These are phyloP conservation scores for Chelon auratus DNA, from an alignment of 2,797 vertebrate genomes.

Conservation along the genomic window DNA sequence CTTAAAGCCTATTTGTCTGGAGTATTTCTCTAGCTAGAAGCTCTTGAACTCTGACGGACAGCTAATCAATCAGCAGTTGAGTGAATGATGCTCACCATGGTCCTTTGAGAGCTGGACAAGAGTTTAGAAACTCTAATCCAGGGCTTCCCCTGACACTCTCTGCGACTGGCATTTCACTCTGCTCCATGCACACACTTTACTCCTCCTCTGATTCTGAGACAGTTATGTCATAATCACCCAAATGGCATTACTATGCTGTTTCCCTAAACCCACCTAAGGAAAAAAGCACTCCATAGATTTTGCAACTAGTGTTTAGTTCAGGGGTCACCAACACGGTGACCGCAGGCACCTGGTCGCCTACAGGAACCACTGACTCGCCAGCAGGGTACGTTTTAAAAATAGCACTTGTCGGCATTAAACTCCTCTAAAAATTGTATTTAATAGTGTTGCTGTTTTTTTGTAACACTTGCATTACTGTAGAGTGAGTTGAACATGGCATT, in stretches of 20 bases:
- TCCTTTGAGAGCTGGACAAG: constrained; percentile 29
- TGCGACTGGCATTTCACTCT: constrained; percentile 10
- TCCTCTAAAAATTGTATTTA: too few relatives aligned
- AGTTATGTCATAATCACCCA: background rate
- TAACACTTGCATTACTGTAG: too few relatives aligned
- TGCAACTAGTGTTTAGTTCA: background rate
- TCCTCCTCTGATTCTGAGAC: background rate
- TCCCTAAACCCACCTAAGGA: constrained; percentile 4
- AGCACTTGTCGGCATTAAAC: too few relatives aligned
- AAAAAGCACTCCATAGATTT: constrained; percentile 6
- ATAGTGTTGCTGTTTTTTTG: too few relatives aligned
- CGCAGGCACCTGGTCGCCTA: too few relatives aligned
- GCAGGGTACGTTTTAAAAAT: too few relatives aligned
- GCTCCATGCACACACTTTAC: constrained; percentile 18
- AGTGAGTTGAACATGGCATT: too few relatives aligned
- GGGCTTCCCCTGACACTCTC: constrained; percentile 44
- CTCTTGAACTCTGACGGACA: constrained; percentile 59
- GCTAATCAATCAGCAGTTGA: constrained; percentile 77
- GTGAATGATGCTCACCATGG: constrained; percentile 65
- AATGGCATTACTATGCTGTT: constrained; percentile 5
- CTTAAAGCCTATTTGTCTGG: constrained; percentile 6
- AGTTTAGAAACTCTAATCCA: constrained; percentile 63
- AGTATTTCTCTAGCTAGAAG: constrained; percentile 24
- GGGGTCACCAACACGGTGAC: too few relatives aligned
- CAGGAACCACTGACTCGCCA: too few relatives aligned